Evolutionary conservation across 2,888 invertebrate species (phyloP).

Genomic region (Drosophila atroscutellata): DNA sequence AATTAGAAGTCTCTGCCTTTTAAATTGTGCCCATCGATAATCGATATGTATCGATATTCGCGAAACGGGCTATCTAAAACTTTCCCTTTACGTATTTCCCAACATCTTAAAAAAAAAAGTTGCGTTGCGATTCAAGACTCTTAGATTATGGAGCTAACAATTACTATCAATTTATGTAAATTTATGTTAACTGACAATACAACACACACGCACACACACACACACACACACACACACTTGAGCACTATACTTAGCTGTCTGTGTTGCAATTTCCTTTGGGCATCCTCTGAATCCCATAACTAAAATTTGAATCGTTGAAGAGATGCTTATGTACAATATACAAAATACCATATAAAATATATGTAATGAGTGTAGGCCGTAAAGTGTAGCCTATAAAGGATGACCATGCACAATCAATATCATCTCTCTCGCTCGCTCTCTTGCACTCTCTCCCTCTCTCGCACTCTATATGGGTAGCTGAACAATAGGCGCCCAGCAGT

Average conservation of each 20-base stretch:
- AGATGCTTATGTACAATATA: constrained; percentile 18
- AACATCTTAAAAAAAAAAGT: no score
- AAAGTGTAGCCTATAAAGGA: constrained; percentile 23
- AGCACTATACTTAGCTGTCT: not conserved
- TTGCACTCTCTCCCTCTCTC: not conserved
- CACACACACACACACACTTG: not conserved
- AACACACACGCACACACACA: not conserved
- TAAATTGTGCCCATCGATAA: no score
- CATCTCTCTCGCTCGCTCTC: constrained; percentile 6
- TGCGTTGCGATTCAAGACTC: not conserved
- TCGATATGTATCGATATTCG: no score
- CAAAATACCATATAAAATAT: constrained; percentile 1
- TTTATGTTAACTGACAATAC: constrained; percentile 16
- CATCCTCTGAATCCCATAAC: constrained; percentile 1
- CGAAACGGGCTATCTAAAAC: no score
- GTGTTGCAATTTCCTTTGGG: constrained; percentile 6
- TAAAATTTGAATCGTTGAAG: constrained; percentile 25
- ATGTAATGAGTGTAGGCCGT: constrained; percentile 1
- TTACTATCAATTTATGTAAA: constrained; percentile 6
- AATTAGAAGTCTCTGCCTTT: no score
- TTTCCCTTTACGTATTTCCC: no score
- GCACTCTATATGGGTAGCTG: not conserved
- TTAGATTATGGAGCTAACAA: not conserved
- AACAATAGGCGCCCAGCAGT: constrained; percentile 44
- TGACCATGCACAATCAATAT: constrained; percentile 57